Evolutionary conservation across 2,113 vertebrate species (phyloP), one percentile per base, ranked within the genome.

Genomic region (Brachyhypopomus occidentalis): DNA sequence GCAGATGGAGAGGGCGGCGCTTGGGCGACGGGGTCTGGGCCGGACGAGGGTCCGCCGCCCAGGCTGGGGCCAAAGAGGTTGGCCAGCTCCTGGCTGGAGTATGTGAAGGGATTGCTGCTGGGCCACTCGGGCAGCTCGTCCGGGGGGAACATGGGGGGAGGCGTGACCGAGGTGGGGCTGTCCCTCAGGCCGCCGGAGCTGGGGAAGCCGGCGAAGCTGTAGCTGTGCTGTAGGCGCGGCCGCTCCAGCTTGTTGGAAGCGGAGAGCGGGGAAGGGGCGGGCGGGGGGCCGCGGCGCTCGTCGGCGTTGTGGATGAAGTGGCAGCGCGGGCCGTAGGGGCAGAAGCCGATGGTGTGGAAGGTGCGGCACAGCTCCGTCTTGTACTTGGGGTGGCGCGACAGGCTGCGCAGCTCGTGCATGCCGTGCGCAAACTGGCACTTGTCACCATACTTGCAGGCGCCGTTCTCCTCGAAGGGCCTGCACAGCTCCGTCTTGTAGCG

Each of bases 281-380:
- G 92, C 0, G 97, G 94, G 56, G 96, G 96, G 9, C 96, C 95
- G 0, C 97, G 95, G 75, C 97, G 96, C 91, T 99, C 97, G 89
- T 98, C 97, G 0, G 97, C 96, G 2, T 98, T 99, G 92, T 98
- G 97, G 90, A 99, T 98, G 95, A 99, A 99, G 92, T 98, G 97
- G 93, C 97, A 99, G 87, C 97, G 96, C 3, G 97, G 97, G 87
- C 97, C 97, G 0, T 98, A 98, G 0, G 97, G 97, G 89, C 96
- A 99, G 92, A 98, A 99, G 34, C 97, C 97, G 25, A 98, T 99
- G 93, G 97, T 99, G 92, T 99, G 97, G 94, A 98, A 99, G 87
- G 97, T 99, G 93, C 97, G 97, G 92, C 97, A 99, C 85, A 98
- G 95, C 95, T 99, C 97, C 0, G 97, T 99, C 92, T 99, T 99